Evolutionary conservation across 2,888 invertebrate species (phyloP).

Genomic region (Salpingus planirostris): DNA sequence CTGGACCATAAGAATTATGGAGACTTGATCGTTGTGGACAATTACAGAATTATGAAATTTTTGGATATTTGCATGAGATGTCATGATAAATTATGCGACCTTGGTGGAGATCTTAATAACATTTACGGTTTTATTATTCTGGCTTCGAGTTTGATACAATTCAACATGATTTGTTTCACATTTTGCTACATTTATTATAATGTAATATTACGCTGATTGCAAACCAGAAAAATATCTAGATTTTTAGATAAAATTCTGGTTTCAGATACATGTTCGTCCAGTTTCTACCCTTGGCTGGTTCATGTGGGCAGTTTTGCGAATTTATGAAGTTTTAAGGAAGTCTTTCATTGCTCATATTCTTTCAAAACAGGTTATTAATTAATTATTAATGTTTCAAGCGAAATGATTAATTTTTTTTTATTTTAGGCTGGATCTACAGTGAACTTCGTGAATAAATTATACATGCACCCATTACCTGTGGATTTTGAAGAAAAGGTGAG

Average conservation of each 20-base stretch:
- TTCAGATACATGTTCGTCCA: conserved; percentile 6
- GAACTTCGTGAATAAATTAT: conserved; percentile 5
- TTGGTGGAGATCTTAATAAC: conserved; percentile 3
- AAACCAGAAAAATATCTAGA: not conserved
- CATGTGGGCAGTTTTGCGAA: conserved; percentile 6
- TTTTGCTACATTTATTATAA: conserved; percentile 11
- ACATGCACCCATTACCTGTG: too few species aligned
- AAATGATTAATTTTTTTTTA: conserved; percentile 4
- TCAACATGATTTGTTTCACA: conserved; percentile 7
- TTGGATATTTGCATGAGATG: conserved; percentile 3
- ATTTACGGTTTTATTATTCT: conserved; percentile 9
- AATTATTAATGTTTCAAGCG: not conserved
- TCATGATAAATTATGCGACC: conserved; percentile 8
- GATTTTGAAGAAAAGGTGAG: too few species aligned
- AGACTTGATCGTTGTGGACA: too few species aligned
- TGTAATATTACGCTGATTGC: too few species aligned
- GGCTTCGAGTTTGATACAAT: conserved; percentile 6
- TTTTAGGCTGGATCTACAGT: conserved; percentile 6
- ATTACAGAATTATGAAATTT: too few species aligned
- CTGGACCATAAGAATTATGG: too few species aligned
- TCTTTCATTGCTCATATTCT: conserved; percentile 6
- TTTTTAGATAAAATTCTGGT: conserved; percentile 1
- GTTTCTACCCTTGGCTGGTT: conserved; percentile 12
- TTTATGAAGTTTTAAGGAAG: conserved; percentile 9
- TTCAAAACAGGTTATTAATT: conserved; percentile 5